Conservation (phyloP, 2,113 vertebrate genomes). For the Pteropus alecto region DNA sequence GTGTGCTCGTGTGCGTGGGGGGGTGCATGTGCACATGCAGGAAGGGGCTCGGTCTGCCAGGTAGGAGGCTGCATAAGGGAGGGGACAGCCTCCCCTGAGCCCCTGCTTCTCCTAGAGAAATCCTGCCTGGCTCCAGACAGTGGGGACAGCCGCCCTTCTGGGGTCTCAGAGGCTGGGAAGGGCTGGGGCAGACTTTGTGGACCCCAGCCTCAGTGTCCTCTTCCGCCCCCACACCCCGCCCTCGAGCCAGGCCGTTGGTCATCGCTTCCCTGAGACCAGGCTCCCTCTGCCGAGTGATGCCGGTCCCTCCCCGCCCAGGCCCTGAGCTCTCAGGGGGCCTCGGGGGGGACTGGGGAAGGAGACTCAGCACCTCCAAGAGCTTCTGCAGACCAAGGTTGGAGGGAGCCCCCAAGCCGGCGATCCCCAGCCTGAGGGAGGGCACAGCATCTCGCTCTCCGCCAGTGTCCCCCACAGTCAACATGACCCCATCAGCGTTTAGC, state of each 20-base stretch:
- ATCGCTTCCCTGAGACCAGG: too few species aligned
- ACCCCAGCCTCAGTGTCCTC: not conserved
- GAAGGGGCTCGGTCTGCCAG: too few species aligned
- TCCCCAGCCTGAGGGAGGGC: too few species aligned
- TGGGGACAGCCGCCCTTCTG: not conserved
- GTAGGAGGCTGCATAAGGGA: not conserved
- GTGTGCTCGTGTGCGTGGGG: too few species aligned
- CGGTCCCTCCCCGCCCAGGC: too few species aligned
- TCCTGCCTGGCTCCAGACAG: not conserved
- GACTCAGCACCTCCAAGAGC: too few species aligned
- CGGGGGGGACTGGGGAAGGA: too few species aligned
- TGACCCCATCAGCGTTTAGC: not conserved
- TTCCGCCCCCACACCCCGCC: not conserved
- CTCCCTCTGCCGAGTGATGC: too few species aligned
- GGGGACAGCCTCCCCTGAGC: not conserved
- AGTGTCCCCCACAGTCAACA: not conserved
- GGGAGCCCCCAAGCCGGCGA: too few species aligned
- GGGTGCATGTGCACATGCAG: too few species aligned
- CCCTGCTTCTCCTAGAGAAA: slow-evolving; percentile 11
- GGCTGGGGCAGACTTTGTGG: not conserved
- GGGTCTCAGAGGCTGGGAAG: not conserved
- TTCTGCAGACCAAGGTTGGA: too few species aligned
- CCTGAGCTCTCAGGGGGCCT: too few species aligned
- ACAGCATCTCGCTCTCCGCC: not conserved
- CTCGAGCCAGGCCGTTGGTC: not conserved